Percentiles rank a stretch among this genome's conserved stretches.
Evolutionary conservation across 2,888 invertebrate species (phyloP).

Genomic region (Coronaproctus castanopsis): DNA sequence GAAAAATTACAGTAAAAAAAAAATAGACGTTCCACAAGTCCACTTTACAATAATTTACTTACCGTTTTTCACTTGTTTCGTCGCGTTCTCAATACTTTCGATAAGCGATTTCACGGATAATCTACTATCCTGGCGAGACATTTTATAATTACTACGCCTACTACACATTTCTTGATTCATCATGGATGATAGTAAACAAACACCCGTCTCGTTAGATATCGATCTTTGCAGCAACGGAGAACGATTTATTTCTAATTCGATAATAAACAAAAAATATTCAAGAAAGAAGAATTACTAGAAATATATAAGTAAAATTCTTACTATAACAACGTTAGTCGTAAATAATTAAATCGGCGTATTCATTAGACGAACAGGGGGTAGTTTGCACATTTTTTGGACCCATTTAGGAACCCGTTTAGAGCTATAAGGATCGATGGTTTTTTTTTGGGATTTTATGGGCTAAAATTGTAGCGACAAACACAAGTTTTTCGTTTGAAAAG

Average conservation of each 20-base stretch:
- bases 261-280: constrained; percentile 5
- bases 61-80: constrained; percentile 46
- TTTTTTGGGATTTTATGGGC: too few relatives aligned
- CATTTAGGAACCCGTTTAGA: too few relatives aligned
- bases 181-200: constrained; percentile 14
- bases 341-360: too few relatives aligned
- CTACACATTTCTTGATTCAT: constrained; percentile 15
- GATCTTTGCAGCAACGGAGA: constrained; percentile 12
- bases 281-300: constrained; percentile 3
- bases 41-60: constrained; percentile 27
- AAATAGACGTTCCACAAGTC: too few relatives aligned
- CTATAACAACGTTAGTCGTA: too few relatives aligned
- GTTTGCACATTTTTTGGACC: too few relatives aligned
- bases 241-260: constrained; percentile 2
- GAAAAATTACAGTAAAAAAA: background rate
- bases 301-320: too few relatives aligned
- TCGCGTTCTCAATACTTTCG: constrained; percentile 73
- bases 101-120: constrained; percentile 78
- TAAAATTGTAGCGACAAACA: too few relatives aligned
- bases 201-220: constrained; percentile 12
- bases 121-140: constrained; percentile 47
- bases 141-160: constrained; percentile 16
- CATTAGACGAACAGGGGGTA: too few relatives aligned
- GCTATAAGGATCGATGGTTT: too few relatives aligned
- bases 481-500: too few relatives aligned